Evolutionary conservation across 2,797 vertebrate genomes (phyloP).

Genomic region (Pseudomugil gertrudae): DNA sequence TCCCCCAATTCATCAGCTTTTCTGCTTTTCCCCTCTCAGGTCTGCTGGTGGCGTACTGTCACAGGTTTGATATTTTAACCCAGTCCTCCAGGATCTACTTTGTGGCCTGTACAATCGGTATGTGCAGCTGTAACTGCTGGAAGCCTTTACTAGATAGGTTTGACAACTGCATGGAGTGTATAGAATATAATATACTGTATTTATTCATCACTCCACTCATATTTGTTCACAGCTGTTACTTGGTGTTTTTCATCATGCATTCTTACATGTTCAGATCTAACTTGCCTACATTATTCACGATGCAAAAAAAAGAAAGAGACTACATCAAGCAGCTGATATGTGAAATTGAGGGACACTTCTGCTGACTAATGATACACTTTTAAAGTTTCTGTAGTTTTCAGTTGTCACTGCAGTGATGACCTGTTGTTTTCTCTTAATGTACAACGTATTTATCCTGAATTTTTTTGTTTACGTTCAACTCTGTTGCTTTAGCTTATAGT

Average conservation of each 20-base stretch:
- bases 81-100: conserved; percentile 95
- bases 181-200: background rate
- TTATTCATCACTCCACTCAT: background rate
- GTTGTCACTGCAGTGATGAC: background rate
- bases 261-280: background rate
- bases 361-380: background rate
- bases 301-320: background rate
- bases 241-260: background rate
- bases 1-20: background rate
- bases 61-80: conserved; percentile 95
- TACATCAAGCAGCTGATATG: background rate
- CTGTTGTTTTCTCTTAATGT: background rate
- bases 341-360: background rate
- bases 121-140: conserved; percentile 28
- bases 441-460: background rate
- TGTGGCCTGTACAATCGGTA: conserved; percentile 93
- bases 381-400: background rate
- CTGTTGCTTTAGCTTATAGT: no score
- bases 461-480: background rate
- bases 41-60: conserved; percentile 94
- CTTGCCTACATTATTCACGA: background rate
- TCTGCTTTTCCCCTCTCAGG: conserved; percentile 74
- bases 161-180: background rate
- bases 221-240: background rate
- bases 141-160: background rate